Base-by-base conservation (phyloP, 2,888 invertebrate genomes). In the Drosophila meridiana region DNA sequence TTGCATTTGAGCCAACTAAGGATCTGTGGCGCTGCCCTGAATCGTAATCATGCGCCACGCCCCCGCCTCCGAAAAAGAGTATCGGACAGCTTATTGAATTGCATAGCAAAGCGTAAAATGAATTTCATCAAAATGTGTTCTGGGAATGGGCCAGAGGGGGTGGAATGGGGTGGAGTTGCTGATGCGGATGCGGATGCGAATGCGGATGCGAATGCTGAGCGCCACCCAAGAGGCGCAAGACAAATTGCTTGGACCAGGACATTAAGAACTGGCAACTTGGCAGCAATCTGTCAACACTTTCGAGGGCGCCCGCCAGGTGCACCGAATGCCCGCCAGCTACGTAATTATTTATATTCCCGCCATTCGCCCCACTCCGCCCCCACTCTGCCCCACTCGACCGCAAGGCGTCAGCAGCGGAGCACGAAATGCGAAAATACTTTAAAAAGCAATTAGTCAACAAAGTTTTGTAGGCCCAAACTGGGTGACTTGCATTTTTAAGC, bases 251-350 rank as follows among this genome's bases (percentile, higher is more conserved):
- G 71, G 83, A 76, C 80, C 76, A 87, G 65, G 70, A 71, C 88
- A 83, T 83, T 85, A 82, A 84, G 76, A 71, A 76, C 73, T 80
- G 83, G 65, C 71, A 83, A 89, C 87, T 82, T 83, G 89, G 87
- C 89, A 83, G 87, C 87, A 83, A 86, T 89, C 89, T 88, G 89
- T 83, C 87, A 89, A 86, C 89, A 83, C 89, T 83, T 86, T 84
- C 56, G 58, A 48, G 52, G 63, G 69, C 30, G 34, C 53, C 42
- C 38, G 56, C 36, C 78, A 84, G 82, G 82, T 78, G 76, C 76
- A 58, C 68, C 40, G 30, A 82, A 78, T 71, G 61, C 52, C 83
- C 85, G 70, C 34, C 47, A 68, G 77, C 70, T 20, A 34, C 58
- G 77, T 88, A 83, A 83, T 83, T 83, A 83, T 83, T 85, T 85